Evolutionary conservation across 2,113 vertebrate species (phyloP), one percentile per base, ranked within the genome.

Genomic region (Cyrtonyx montezumae): DNA sequence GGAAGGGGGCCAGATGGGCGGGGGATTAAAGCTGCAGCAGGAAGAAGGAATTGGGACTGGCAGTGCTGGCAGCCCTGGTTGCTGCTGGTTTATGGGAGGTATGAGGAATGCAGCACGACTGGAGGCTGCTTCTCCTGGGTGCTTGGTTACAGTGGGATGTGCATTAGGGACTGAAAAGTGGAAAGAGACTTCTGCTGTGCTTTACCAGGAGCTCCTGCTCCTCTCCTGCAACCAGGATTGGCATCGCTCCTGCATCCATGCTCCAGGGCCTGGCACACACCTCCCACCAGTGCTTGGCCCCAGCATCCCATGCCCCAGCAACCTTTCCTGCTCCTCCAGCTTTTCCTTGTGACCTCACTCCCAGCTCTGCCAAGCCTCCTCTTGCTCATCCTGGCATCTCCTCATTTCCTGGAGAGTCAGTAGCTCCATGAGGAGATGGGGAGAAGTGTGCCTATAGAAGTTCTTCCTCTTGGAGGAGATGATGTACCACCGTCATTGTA

Each of bases 41-140:
- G 13, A 1, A 40, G 19, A 25, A 36, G 19, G 49, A 7, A 6
- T 42, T 8, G 61, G 59, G 79, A 87, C 23, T 1, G 1, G 26
- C 56, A 1, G 4, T 74, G 37, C 36, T 2, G 43, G 43, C 10
- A 9, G 37, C 65, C 7, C 34, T 36, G 2, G 4, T 23, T 2
- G 6, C 55, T 25, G 34, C 43, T 30, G 58, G 23, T 61, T 51
- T 22, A 1, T 1, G 1, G 30, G 56, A 1, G 53, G 49, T 25
- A 2, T 14, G 0, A 23, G 45, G 17, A 49, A 51, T 14, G 48
- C 34, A 30, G 68, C 12, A 30, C 43, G 12, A 15, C 28, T 11
- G 30, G 45, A 30, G 3, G 23, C 8, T 32, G 61, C 36, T 7
- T 17, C 5, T 63, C 61, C 34, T 28, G 25, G 3, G 4, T 13